phyloP scores from a whole-genome alignment of 1,140 invertebrate species.

The Eumaeus atala region DNA sequence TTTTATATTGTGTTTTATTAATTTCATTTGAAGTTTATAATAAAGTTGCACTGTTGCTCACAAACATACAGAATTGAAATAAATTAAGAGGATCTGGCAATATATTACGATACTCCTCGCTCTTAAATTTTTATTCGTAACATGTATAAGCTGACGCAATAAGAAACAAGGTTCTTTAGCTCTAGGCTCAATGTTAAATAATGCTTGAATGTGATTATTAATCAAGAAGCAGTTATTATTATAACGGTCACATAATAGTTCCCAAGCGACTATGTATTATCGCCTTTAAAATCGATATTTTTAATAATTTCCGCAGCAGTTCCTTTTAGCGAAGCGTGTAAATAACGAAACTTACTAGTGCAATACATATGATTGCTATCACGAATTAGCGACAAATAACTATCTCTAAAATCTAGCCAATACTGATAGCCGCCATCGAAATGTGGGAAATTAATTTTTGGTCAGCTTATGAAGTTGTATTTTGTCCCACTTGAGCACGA shows the following conservation, averaged over 20 bases:
- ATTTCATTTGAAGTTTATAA: too few species aligned
- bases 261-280: constrained; percentile 30
- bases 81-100: too few species aligned
- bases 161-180: constrained; percentile 15
- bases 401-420: constrained; percentile 21
- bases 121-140: constrained; percentile 24
- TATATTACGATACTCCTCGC: neutral
- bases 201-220: constrained; percentile 26
- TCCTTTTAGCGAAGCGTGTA: too few species aligned
- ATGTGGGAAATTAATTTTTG: constrained; percentile 18
- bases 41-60: too few species aligned
- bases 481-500: too few species aligned
- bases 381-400: constrained; percentile 21
- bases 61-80: too few species aligned
- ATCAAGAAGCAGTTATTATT: constrained; percentile 27
- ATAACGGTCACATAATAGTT: constrained; percentile 25
- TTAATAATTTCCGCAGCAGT: too few species aligned
- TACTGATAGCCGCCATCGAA: constrained; percentile 16
- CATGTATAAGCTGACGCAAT: constrained; percentile 19
- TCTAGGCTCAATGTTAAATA: constrained; percentile 23
- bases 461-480: constrained; percentile 8
- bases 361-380: too few species aligned
- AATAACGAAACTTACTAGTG: neutral
- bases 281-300: neutral
- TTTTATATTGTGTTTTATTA: constrained; percentile 2